Base-by-base conservation (phyloP, 2,797 vertebrate genomes). In the Parambassis ranga region DNA sequence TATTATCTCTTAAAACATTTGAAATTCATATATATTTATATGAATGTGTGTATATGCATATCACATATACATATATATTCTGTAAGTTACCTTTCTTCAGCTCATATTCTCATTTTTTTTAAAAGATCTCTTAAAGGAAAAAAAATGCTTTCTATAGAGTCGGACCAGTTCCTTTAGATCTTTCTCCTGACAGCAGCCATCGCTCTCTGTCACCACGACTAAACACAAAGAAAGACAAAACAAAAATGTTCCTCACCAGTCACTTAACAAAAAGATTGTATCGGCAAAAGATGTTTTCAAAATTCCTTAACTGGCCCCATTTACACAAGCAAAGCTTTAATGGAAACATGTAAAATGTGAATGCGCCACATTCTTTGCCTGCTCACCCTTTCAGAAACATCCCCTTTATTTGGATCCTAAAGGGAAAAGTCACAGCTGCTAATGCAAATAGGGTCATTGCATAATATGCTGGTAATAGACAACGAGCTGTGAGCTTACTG, bases 1-100 rank as follows among this genome's bases (percentile, higher is more conserved):
- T 91, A 87, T 90, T 84, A 88, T 92, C 83, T 92, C 91, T 93
- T 92, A 93, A 93, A 93, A 93, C 91, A 91, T 91, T 86, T 93
- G 89, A 92, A 90, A 90, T 93, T 91, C 90, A 91, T 92, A 90
- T 89, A 82, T 46, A 65, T 85, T 83, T 80, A 89, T 93, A 90
- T 91, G 89, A 90, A 90, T 82, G 85, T 89, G 83, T 75, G 86
- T 92, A 92, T 91, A 91, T 90, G 87, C 71, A 36, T 75, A 53
- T 79, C 71, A 90, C 89, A 92, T 91, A 91, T 86, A 93, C 88
- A 88, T 89, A 89, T 87, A 91, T 91, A 90, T 82, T 92, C 89
- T 90, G 88, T 92, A 90, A 90, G 81, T 92, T 86, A 90, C 65
- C 87, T 88, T 88, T 92, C 81, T 77, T 85, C 86, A 77, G 78